Conservation (phyloP, 2,797 vertebrate genomes). For the Xiphorhynchus erythropygius region DNA sequence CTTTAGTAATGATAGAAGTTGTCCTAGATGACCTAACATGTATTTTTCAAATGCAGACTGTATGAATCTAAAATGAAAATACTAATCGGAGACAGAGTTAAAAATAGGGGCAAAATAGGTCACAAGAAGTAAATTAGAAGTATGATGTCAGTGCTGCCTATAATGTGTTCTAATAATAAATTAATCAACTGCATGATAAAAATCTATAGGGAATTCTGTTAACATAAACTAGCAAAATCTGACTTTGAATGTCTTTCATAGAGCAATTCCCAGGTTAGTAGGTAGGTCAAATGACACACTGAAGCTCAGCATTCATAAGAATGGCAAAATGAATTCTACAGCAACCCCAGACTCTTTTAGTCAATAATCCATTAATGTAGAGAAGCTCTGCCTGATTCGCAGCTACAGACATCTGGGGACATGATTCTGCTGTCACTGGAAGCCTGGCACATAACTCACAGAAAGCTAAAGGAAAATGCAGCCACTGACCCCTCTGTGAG, state of each 20-base stretch:
- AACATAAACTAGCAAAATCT: slow-evolving; percentile 20
- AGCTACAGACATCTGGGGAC: not conserved
- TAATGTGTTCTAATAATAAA: slow-evolving; percentile 33
- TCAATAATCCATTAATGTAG: slow-evolving; percentile 44
- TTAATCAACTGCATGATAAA: slow-evolving; percentile 33
- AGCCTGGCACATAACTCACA: not conserved
- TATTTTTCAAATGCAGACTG: not conserved
- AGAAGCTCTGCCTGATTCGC: not conserved
- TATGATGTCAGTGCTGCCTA: not conserved
- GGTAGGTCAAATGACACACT: slow-evolving; percentile 24
- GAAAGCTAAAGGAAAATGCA: not conserved
- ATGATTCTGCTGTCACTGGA: not conserved
- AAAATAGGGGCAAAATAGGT: slow-evolving; percentile 3
- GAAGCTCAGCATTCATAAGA: not conserved
- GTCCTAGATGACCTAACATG: not conserved
- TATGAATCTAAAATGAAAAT: not conserved
- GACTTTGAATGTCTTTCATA: slow-evolving; percentile 40
- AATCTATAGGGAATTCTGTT: slow-evolving; percentile 38
- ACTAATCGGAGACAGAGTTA: not conserved
- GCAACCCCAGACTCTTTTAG: not conserved
- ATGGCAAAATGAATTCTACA: slow-evolving; percentile 38
- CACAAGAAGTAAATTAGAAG: slow-evolving; percentile 11
- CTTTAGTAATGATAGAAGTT: not conserved
- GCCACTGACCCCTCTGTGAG: not conserved
- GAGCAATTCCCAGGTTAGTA: slow-evolving; percentile 38